Conservation (phyloP, 2,797 vertebrate genomes). For the Pseudopleuronectes americanus region DNA sequence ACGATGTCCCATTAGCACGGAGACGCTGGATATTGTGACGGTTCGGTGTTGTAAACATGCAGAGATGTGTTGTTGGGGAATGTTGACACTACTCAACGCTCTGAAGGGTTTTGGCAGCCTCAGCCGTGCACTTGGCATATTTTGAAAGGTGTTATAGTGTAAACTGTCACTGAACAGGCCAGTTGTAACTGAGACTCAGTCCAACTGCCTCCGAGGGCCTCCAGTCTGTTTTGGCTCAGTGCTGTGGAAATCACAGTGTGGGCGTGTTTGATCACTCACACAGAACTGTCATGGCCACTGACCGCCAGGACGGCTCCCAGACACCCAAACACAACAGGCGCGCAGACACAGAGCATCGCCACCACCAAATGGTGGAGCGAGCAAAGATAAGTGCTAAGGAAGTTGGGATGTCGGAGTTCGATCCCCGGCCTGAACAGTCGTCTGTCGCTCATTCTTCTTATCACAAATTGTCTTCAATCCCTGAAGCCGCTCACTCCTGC, state of each 20-base stretch:
- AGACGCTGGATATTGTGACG: neutral
- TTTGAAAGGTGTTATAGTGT: slow-evolving; percentile 60
- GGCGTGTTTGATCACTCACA: slow-evolving; percentile 67
- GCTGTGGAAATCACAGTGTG: slow-evolving; percentile 62
- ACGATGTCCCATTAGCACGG: neutral
- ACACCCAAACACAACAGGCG: slow-evolving; percentile 64
- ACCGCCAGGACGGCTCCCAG: slow-evolving; percentile 53
- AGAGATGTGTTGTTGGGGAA: slow-evolving; percentile 24
- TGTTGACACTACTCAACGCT: slow-evolving; percentile 40
- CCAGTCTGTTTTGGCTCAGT: slow-evolving; percentile 58
- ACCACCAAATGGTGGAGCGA: slow-evolving; percentile 48
- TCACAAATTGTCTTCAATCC: neutral
- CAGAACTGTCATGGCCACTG: slow-evolving; percentile 60
- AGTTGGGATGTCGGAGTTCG: slow-evolving; percentile 12
- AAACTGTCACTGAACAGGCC: slow-evolving; percentile 57
- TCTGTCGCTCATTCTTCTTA: no score
- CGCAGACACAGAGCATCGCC: slow-evolving; percentile 46
- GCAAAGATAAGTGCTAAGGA: slow-evolving; percentile 13
- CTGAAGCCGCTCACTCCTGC: no score
- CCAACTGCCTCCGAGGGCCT: slow-evolving; percentile 50
- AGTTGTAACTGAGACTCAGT: slow-evolving; percentile 46
- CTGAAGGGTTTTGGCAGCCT: slow-evolving; percentile 48
- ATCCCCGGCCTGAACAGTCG: neutral
- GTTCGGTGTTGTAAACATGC: slow-evolving; percentile 10
- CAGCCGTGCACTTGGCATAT: slow-evolving; percentile 45